These are phyloP conservation scores for Rhombomys opimus DNA, from an alignment of 2,113 vertebrate species.

Conservation along the genomic window DNA sequence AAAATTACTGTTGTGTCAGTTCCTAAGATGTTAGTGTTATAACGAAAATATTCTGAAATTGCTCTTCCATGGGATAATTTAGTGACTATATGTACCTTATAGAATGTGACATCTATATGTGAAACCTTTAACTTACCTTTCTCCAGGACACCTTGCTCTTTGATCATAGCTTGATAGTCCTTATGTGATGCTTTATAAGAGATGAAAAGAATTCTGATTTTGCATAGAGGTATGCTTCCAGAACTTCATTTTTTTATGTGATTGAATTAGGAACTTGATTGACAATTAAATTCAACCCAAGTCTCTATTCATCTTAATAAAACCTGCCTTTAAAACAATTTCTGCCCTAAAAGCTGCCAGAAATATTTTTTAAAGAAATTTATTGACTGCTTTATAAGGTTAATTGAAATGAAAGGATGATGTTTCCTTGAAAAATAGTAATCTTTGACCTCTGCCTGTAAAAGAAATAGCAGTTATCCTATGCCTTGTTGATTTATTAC, in stretches of 20 bases:
- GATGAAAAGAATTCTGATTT: neutral
- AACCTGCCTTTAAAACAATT: conserved; percentile 43
- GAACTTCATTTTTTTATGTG: conserved; percentile 35
- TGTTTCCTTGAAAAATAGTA: conserved; percentile 57
- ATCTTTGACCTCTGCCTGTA: conserved; percentile 48
- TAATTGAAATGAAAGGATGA: conserved; percentile 69
- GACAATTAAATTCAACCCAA: neutral
- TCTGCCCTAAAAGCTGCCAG: conserved; percentile 16
- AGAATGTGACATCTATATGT: neutral
- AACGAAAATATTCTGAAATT: neutral
- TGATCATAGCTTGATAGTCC: neutral
- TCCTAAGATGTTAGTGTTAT: neutral
- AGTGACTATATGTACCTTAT: neutral
- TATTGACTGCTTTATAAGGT: conserved; percentile 69
- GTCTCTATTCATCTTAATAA: conserved; percentile 58
- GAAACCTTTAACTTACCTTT: neutral
- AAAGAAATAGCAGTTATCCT: conserved; percentile 64
- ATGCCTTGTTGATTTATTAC: conserved; percentile 58
- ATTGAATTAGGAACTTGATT: conserved; percentile 57
- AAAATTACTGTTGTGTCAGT: neutral
- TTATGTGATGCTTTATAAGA: neutral
- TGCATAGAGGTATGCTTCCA: neutral
- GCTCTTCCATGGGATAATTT: neutral
- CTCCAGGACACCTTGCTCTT: neutral
- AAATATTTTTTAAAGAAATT: conserved; percentile 72